Evolutionary conservation across 23 tunicate species (phyloP).

Genomic region (Aplidium turbinatum): DNA sequence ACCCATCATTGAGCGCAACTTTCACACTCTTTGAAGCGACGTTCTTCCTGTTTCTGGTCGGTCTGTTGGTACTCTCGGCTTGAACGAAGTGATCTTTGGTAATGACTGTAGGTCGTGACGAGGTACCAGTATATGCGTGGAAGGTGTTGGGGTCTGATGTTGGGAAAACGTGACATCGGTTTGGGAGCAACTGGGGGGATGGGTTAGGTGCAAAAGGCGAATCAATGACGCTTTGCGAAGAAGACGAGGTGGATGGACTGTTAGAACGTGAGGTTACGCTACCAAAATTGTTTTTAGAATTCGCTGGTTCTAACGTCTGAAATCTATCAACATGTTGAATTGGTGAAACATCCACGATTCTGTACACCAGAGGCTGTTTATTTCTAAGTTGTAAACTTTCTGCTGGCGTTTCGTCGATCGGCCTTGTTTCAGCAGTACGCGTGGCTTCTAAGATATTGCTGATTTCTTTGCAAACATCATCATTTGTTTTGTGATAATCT

Average conservation of each 20-base stretch:
- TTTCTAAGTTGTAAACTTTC: too few species aligned
- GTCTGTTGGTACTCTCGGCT: too few species aligned
- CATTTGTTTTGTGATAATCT: too few species aligned
- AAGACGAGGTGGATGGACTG: constrained; percentile 3
- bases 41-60: constrained; percentile 5
- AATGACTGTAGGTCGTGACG: constrained; percentile 52
- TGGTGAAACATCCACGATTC: constrained; percentile 10
- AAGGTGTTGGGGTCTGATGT: constrained; percentile 41
- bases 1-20: too few species aligned
- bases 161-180: constrained; percentile 59
- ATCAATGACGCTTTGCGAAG: not conserved
- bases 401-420: not conserved
- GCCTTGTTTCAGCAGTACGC: too few species aligned
- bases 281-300: not conserved
- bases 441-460: too few species aligned
- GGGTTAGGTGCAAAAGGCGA: constrained; percentile 55
- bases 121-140: constrained; percentile 42
- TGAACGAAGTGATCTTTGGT: constrained; percentile 34
- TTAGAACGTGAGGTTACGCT: not conserved
- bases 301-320: not conserved
- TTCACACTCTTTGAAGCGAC: too few species aligned
- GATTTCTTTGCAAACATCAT: too few species aligned
- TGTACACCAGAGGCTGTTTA: constrained; percentile 7
- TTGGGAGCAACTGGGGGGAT: constrained; percentile 45
- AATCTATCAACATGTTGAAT: not conserved